Evolutionary conservation across 2,888 invertebrate species (phyloP), one percentile per base, ranked within the genome.

Genomic region (Gisinianus flammeolus): DNA sequence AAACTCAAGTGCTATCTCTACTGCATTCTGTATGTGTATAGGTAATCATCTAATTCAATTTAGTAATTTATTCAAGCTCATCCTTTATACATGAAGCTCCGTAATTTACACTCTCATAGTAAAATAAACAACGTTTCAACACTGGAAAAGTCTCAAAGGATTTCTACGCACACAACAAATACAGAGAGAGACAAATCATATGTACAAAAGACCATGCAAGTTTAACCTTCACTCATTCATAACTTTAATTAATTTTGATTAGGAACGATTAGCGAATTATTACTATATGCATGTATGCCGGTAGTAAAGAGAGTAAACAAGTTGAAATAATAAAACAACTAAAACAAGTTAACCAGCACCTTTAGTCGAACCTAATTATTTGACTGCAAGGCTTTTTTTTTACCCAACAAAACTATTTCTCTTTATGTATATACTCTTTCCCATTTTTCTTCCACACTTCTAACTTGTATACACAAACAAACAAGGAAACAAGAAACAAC

Each of bases 171-270:
- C 4, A 28, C 6, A n/a, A 58, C 6, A n/a, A 30, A 8, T 33
- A 35, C 19, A 33, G 68, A 68, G 68, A 33, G 35, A 68, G 68
- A 33, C 26, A 70, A 26, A 54, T 28, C 24, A 26, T 6, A 67
- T 64, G 26, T 12, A 16, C n/a, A n/a, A 30, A 62, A n/a, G 26
- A 26, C 19, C 31, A 67, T 30, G 52, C 24, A 16, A 44, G 8
- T 44, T n/a, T 71, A 33, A 58, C 72, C 72, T 72, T 72, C 58
- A 72, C 73, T 73, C 73, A 62, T 73, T 73, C 73, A 73, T 73
- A 73, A 71, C 35, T 73, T 73, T 62, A 73, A 73, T 73, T 73
- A 73, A 73, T 73, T 73, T 73, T 73, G 73, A 73, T 73, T 73
- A 73, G 73, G 35, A 30, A 73, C 62, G 33, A 73, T 73, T 73